Base-by-base conservation (phyloP, 2,797 vertebrate species). In the Arctocebus calabarensis region DNA sequence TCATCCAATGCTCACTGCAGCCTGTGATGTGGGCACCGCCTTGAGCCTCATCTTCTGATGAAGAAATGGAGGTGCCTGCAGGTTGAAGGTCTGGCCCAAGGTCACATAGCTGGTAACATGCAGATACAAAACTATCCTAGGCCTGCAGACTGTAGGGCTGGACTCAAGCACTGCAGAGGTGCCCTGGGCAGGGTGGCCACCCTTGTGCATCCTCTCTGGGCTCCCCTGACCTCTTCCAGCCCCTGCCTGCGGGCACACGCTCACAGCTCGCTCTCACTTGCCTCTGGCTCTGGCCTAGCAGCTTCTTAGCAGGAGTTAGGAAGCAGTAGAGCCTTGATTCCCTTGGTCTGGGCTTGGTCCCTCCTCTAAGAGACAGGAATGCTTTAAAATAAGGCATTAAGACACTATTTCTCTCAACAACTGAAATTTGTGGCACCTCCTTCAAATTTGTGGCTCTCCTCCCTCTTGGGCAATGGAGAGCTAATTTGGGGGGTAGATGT, bases 301-400 rank as follows among this genome's bases (percentile, higher is more conserved):
- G 57, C 78, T 81, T 7, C 34, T 40, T 19, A 64, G 25, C 27
- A 64, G 62, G 62, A 64, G 62, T 64, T 12, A 32, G 27, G 27
- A 64, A 32, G 29, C 62, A 61, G 59, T 32, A 16, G 52, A 43
- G 37, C 27, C 68, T 9, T 25, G 17, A 20, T 13, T 16, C 27
- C 37, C 1, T 5, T 5, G 3, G 52, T 29, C 66, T 0, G 0
- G 23, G 1, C n/a, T 37, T 17, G 5, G 55, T 48, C 14, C 43
- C 12, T 91, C 78, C 6, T 2, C 89, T 62, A 14, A 3, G 19
- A 37, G 19, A 14, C 0, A 9, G 66, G 32, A 61, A 45, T 0
- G 17, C 40, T 32, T 16, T 17, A 23, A 4, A 3, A 52, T 52
- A 52, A 16, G 48, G 10, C 48, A 52, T 52, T 52, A 52, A 52